Percentiles rank a stretch among this genome's conserved stretches.
Conservation (phyloP, 1,140 invertebrate genomes). For the Ceratoteleas bidentatus region DNA sequence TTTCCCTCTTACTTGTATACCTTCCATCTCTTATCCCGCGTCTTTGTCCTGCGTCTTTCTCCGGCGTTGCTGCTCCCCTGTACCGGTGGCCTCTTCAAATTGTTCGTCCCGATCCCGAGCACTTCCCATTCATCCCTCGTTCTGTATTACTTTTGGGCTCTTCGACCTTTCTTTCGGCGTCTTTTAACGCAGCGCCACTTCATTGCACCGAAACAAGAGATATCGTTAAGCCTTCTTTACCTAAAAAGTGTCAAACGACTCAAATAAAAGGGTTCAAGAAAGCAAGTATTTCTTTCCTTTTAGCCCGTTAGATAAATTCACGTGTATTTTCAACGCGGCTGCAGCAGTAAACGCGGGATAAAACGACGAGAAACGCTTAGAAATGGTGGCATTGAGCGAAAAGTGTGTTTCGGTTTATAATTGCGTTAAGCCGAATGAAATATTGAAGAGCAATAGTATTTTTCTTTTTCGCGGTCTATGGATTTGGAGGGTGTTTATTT, state of each 20-base stretch:
- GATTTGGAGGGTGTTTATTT: no score
- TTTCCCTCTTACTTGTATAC: constrained; percentile 74
- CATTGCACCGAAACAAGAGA: constrained; percentile 55
- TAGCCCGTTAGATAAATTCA: no score
- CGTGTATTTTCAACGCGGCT: no score
- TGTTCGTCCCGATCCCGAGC: constrained; percentile 26
- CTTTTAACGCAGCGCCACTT: constrained; percentile 36
- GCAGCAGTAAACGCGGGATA: no score
- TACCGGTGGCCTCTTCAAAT: constrained; percentile 20
- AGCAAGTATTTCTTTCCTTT: no score
- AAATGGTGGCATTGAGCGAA: no score
- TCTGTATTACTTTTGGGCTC: constrained; percentile 48
- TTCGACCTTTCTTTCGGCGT: constrained; percentile 33
- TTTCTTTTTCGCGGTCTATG: no score
- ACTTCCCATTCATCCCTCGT: constrained; percentile 49
- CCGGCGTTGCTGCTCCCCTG: constrained; percentile 11
- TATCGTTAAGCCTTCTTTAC: constrained; percentile 56
- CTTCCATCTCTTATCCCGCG: constrained; percentile 40
- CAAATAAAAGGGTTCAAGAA: no score
- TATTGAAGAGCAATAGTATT: no score
- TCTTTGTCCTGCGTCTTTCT: constrained; percentile 42
- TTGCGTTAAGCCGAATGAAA: no score
- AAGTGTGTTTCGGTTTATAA: no score
- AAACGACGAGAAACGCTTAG: no score
- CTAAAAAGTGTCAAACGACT: constrained; percentile 9